Conservation (phyloP, 2,797 vertebrate species). For the Mionectes olivaceus region DNA sequence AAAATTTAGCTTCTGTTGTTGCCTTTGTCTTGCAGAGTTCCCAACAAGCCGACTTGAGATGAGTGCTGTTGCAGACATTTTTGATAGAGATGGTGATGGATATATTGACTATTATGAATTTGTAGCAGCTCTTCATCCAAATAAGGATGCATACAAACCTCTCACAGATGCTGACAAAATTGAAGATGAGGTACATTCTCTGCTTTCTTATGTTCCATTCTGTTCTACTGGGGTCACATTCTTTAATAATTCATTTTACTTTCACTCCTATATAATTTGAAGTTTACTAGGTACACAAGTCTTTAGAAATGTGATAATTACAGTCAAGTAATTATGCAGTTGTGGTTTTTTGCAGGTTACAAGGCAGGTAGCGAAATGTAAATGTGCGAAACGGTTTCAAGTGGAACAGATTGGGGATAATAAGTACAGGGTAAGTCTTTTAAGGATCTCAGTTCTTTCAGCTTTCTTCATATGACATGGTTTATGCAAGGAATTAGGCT, state of each 20-base stretch:
- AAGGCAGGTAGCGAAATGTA: constrained; percentile 98
- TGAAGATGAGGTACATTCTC: constrained; percentile 91
- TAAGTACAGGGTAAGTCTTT: constrained; percentile 94
- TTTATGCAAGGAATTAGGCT: neutral
- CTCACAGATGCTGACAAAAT: constrained; percentile 98
- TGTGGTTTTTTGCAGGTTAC: constrained; percentile 87
- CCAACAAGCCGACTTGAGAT: constrained; percentile 97
- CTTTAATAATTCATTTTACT: neutral
- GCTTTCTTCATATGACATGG: neutral
- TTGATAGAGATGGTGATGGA: constrained; percentile 97
- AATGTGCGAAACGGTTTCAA: constrained; percentile 98
- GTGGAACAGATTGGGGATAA: constrained; percentile 99
- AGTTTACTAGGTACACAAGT: neutral
- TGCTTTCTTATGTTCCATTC: neutral
- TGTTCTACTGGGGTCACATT: neutral
- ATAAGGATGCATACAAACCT: constrained; percentile 98
- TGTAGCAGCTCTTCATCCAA: constrained; percentile 97
- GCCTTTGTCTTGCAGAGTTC: constrained; percentile 83
- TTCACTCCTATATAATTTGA: neutral
- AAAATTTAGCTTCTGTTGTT: neutral
- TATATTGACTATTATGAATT: constrained; percentile 99
- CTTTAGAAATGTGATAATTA: neutral
- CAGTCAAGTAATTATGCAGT: neutral
- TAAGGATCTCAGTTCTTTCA: neutral
- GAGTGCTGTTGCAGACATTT: constrained; percentile 98